Evolutionary conservation across 2,113 vertebrate genomes (phyloP).

Genomic region (Carlito syrichta): DNA sequence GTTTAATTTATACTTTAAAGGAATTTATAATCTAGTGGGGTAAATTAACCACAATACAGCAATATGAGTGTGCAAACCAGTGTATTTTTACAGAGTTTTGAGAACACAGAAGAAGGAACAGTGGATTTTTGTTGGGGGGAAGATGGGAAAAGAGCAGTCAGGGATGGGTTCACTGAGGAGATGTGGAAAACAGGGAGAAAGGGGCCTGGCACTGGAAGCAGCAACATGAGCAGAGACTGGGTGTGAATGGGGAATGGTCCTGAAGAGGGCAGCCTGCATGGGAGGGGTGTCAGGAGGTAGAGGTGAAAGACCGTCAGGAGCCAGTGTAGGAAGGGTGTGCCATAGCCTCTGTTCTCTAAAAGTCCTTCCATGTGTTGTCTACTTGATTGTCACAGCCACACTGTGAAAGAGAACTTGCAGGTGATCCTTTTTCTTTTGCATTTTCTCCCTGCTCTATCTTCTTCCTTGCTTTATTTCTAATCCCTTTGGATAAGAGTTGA

Average conservation of each 20-base stretch:
- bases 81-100: background rate
- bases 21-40: background rate
- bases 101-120: slow-evolving; percentile 16
- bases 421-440: background rate
- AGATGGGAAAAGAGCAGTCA: background rate
- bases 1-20: slow-evolving; percentile 11
- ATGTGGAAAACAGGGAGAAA: background rate
- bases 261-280: background rate
- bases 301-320: background rate
- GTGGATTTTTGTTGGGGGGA: background rate
- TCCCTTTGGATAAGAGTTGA: background rate
- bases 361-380: background rate
- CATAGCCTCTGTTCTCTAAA: background rate
- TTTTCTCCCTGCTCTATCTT: background rate
- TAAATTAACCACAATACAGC: background rate
- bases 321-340: background rate
- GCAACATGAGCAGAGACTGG: background rate
- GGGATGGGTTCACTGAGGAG: background rate
- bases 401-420: background rate
- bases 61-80: background rate
- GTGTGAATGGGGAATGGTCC: background rate
- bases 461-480: background rate
- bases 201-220: background rate
- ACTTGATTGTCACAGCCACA: background rate
- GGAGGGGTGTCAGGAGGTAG: background rate